Conservation (phyloP, 2,888 invertebrate species). For the Dicyrtomina minuta region DNA sequence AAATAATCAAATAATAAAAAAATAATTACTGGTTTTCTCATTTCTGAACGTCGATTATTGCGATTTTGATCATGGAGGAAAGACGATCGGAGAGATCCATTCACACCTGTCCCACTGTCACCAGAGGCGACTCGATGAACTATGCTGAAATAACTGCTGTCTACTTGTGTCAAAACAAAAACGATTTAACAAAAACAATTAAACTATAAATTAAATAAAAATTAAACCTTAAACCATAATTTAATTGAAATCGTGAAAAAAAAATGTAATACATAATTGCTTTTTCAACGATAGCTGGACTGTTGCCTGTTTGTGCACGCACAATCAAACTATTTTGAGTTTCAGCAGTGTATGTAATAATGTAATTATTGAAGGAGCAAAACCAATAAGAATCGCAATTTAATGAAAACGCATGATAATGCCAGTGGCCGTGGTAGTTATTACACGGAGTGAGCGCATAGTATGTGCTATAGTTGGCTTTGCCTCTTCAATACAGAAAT, state of each 20-base stretch:
- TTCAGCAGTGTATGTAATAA: too few species aligned
- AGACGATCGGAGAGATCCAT: conserved; percentile 1
- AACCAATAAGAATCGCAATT: too few species aligned
- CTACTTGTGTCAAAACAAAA: neutral
- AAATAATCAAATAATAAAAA: conserved; percentile 15
- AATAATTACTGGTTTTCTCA: conserved; percentile 25
- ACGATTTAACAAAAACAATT: neutral
- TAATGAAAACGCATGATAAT: too few species aligned
- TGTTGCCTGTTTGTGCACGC: too few species aligned
- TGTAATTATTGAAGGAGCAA: too few species aligned
- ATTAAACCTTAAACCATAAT: neutral
- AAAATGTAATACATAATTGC: neutral
- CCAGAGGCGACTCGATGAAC: conserved; percentile 18
- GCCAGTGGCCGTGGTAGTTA: too few species aligned
- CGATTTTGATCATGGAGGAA: conserved; percentile 31
- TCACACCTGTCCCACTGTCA: conserved; percentile 5
- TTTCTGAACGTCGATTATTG: conserved; percentile 18
- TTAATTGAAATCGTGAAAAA: conserved; percentile 1
- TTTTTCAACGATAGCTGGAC: neutral
- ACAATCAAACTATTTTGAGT: too few species aligned
- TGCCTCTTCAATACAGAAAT: too few species aligned
- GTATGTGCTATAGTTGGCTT: too few species aligned
- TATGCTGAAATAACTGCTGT: conserved; percentile 34
- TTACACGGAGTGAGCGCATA: too few species aligned
- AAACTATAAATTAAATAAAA: neutral